Evolutionary conservation across 2,113 vertebrate species (phyloP).

Genomic region (Poecile atricapillus): DNA sequence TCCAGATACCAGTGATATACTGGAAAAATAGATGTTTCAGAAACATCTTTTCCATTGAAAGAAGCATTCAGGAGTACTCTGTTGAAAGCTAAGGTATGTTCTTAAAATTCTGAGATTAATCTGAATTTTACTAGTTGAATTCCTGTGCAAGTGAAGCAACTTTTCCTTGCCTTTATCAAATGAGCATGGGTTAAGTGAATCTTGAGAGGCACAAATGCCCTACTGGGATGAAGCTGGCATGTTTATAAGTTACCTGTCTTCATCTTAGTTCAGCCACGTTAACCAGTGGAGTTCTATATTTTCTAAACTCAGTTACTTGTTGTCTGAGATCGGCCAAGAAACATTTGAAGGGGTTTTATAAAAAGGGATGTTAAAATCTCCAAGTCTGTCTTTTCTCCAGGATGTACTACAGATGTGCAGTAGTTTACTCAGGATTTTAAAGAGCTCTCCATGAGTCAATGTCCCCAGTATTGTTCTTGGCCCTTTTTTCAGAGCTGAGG

Average conservation of each 20-base stretch:
- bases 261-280: neutral
- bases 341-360: neutral
- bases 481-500: neutral
- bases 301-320: neutral
- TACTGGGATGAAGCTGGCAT: neutral
- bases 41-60: neutral
- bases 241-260: neutral
- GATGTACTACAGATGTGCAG: constrained; percentile 4
- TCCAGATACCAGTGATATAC: neutral
- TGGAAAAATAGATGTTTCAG: neutral
- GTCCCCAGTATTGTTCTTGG: constrained; percentile 2
- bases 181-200: neutral
- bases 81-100: neutral
- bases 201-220: neutral
- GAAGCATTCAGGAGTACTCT: neutral
- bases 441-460: constrained; percentile 21
- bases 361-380: neutral
- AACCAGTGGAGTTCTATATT: neutral
- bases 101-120: neutral
- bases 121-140: neutral
- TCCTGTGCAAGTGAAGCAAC: neutral
- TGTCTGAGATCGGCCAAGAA: neutral
- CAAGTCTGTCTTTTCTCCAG: neutral
- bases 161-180: neutral
- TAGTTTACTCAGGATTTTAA: constrained; percentile 7